These are phyloP conservation scores for Phocides pigmalion DNA, from an alignment of 1,140 invertebrate species.

Conservation along the genomic window DNA sequence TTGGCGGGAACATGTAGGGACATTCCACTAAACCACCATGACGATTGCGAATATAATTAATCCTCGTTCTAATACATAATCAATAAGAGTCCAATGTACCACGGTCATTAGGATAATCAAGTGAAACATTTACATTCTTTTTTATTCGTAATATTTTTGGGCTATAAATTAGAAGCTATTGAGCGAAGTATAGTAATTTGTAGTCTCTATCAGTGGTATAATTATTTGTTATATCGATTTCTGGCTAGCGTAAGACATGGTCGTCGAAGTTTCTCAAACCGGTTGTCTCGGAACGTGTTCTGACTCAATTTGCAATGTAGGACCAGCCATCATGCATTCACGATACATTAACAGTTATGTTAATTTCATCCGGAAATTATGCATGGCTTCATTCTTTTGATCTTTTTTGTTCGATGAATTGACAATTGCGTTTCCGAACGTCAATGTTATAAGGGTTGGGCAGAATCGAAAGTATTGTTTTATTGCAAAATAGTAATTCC, in stretches of 20 bases:
- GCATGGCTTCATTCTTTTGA: conserved; percentile 2
- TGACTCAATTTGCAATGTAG: conserved; percentile 12
- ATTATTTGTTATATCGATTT: neutral
- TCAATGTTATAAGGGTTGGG: neutral
- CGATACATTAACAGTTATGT: conserved; percentile 7
- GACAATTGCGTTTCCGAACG: neutral
- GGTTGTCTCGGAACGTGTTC: conserved; percentile 6
- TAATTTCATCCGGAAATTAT: conserved; percentile 17
- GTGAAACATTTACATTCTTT: too few relatives aligned
- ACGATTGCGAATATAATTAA: too few relatives aligned
- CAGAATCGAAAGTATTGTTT: neutral
- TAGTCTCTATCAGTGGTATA: neutral
- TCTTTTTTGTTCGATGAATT: neutral
- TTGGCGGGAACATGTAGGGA: too few relatives aligned
- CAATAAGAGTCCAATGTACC: too few relatives aligned
- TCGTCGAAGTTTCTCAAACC: conserved; percentile 2
- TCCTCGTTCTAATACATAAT: too few relatives aligned
- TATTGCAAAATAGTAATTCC: too few relatives aligned
- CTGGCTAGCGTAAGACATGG: neutral
- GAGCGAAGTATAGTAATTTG: too few relatives aligned
- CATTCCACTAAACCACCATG: too few relatives aligned
- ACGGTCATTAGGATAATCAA: too few relatives aligned
- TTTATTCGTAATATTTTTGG: too few relatives aligned
- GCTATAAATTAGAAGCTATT: too few relatives aligned
- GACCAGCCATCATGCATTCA: conserved; percentile 5